Evolutionary conservation across 2,888 invertebrate species (phyloP), one percentile per base, ranked within the genome.

Genomic region (Drepanosiphum platanoidis): DNA sequence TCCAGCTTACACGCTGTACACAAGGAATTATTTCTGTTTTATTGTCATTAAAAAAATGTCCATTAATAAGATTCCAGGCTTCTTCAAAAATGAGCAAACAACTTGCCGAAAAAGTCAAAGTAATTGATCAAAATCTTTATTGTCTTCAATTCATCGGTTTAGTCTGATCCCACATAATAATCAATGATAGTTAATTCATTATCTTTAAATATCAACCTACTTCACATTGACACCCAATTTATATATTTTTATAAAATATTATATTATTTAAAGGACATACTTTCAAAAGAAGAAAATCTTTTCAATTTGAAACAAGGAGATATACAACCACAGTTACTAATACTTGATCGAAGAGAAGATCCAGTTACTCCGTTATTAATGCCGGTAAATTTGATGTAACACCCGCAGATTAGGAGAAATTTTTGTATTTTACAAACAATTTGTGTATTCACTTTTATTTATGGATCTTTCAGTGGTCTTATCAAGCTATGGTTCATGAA

Each of bases 401-500:
- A n/a, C n/a, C n/a, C n/a, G n/a, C n/a, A n/a, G n/a, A n/a, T 39
- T 39, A 52, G 3, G 8, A 18, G 18, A 18, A 52, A 52, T 18
- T 18, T 52, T 42, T 42, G 22, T 52, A 52, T 52, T 30, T 42
- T 18, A 36, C 2, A 75, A 66, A 42, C 22, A 18, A 52, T 27
- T 70, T 61, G 46, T 39, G 13, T 70, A 11, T 46, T 15, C 46
- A 30, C n/a, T 42, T 86, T 84, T 77, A 66, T 22, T 77, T 34
- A 15, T 70, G 64, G 5, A 30, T 36, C 27, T 74, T 72, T 36
- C 87, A 97, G 92, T 99, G 99, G 99, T 99, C 99, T 0, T 99
- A 99, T 91, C 99, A 99, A 90, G 99, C 99, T 2, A 99, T 99
- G 99, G 97, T 99, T 15, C 99, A 99, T 90, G 99, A 99, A 90